Evolutionary conservation across 2,888 invertebrate species (phyloP), one percentile per base, ranked within the genome.

Genomic region (Caenorhabditis wallacei): DNA sequence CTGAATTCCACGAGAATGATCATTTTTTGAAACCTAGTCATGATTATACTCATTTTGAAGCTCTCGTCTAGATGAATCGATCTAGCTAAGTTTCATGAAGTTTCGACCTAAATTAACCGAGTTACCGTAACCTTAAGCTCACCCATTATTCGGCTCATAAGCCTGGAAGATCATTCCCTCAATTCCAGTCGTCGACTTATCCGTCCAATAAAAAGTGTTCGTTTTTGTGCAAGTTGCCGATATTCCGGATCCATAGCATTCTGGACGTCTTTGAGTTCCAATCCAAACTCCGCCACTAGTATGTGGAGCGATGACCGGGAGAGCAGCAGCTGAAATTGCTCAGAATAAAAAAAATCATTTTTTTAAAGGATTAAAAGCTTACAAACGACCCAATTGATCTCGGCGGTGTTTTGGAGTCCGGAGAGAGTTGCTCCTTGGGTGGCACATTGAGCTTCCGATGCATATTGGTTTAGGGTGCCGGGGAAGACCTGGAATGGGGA

Each of bases 201-300:
- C 74, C 11, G 74, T 74, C 63, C 64, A 74, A 1, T 56, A 11
- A 30, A 74, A 74, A 10, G 64, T 35, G 16, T 51, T 63, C 3
- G n/a, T 26, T 4, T 5, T 2, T 1, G 63, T 30, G 46, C 74
- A 74, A 0, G 11, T 20, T 5, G 54, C 20, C 2, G 64, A 56
- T 5, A 54, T n/a, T 1, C 8, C n/a, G 10, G 43, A 40, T 10
- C 30, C 51, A 2, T 22, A n/a, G 16, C 74, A 74, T 26, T 54
- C 40, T 0, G 30, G 24, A 7, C 26, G n/a, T n/a, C 74, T 7
- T 35, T n/a, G 18, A 0, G 26, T 16, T 16, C 74, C 74, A 13
- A 74, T 20, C 53, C 63, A 64, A 0, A 71, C 46, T n/a, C 59
- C 40, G 11, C 59, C 59, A n/a, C n/a, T n/a, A 18, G 20, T 40